These are phyloP conservation scores for Oncorhynchus kisutch DNA, from an alignment of 2,113 vertebrate species.

Conservation along the genomic window DNA sequence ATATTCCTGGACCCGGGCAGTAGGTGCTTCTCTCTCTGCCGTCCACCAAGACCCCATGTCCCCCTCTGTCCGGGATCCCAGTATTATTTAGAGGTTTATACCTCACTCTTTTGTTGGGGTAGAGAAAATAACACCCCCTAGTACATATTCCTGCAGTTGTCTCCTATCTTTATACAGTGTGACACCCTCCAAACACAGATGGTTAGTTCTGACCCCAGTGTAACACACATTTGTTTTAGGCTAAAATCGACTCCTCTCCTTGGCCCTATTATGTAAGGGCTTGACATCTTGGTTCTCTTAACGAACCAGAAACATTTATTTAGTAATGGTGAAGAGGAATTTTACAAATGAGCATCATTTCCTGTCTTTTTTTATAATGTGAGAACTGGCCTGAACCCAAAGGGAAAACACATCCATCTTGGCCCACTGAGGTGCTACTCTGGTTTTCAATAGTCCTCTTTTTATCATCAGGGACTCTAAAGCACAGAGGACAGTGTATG, in stretches of 20 bases:
- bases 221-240: conserved; percentile 39
- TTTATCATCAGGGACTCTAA: background rate
- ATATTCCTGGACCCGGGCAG: conserved; percentile 15
- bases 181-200: conserved; percentile 42
- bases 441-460: conserved; percentile 4
- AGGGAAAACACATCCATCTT: conserved; percentile 3
- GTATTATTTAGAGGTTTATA: too few species aligned
- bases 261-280: conserved; percentile 46
- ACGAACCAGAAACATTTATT: conserved; percentile 53
- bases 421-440: background rate
- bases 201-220: conserved; percentile 61
- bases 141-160: too few species aligned
- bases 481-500: background rate
- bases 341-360: conserved; percentile 39
- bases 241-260: conserved; percentile 45
- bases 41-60: conserved; percentile 35
- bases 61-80: background rate
- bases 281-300: conserved; percentile 54
- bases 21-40: conserved; percentile 10
- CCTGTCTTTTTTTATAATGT: conserved; percentile 20
- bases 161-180: too few species aligned
- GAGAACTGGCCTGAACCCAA: conserved; percentile 3
- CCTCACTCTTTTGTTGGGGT: too few species aligned
- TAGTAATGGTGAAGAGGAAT: conserved; percentile 41
- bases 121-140: too few species aligned